A percentile compares a stretch with the other conserved stretches of the same genome.
phyloP scores from a whole-genome alignment of 2,888 invertebrate genomes.

The Listrodromus nycthemerus region DNA sequence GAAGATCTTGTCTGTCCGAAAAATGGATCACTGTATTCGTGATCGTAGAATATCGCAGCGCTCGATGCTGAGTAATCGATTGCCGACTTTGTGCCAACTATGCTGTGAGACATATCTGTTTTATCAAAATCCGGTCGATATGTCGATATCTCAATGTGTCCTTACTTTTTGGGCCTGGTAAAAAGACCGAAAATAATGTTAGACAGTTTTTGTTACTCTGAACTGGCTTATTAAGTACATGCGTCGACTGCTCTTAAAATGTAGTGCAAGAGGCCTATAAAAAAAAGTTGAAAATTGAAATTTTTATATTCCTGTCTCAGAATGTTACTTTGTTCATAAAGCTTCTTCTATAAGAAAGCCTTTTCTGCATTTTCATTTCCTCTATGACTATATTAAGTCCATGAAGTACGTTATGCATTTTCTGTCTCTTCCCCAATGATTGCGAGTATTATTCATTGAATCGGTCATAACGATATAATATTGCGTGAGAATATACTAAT shows the following conservation, averaged over 20 bases:
- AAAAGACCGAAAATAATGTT: background rate
- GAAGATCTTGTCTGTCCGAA: slow-evolving; percentile 54
- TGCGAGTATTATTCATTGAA: background rate
- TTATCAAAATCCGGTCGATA: background rate
- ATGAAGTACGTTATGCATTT: background rate
- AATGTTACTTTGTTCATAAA: too few species aligned
- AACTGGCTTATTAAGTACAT: background rate
- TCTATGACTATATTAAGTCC: too few species aligned
- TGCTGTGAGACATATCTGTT: background rate
- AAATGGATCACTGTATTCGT: background rate
- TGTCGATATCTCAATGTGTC: background rate
- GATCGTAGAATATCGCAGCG: background rate
- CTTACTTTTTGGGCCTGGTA: background rate
- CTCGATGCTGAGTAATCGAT: background rate
- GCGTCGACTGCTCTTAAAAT: too few species aligned
- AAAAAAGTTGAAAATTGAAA: too few species aligned
- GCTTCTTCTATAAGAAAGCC: too few species aligned
- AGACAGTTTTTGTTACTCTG: background rate
- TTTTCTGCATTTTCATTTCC: too few species aligned
- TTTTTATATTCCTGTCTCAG: too few species aligned
- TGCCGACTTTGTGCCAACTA: background rate
- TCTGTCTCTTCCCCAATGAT: too few species aligned
- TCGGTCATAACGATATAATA: background rate
- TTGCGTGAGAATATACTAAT: background rate
- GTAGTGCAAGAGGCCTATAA: too few species aligned